Percentiles rank a stretch among this genome's conserved stretches.
phyloP scores from a whole-genome alignment of 2,888 invertebrate species.

The Archips xylosteana region DNA sequence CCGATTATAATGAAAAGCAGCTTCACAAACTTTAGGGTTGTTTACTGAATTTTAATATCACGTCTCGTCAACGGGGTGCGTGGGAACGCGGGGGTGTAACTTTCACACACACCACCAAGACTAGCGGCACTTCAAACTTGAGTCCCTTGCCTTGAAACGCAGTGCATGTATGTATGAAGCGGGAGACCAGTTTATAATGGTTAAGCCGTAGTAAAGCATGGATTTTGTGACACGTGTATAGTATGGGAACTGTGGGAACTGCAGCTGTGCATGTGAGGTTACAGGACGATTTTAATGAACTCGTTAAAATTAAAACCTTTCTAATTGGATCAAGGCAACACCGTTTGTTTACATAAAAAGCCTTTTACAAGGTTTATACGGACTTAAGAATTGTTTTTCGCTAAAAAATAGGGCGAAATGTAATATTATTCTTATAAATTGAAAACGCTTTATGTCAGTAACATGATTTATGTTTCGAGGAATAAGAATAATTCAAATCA shows the following conservation, averaged over 20 bases:
- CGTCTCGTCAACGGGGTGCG: conserved; percentile 54
- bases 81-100: conserved; percentile 68
- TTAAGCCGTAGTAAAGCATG: conserved; percentile 46
- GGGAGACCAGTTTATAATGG: conserved; percentile 24
- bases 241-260: conserved; percentile 62
- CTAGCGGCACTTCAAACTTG: conserved; percentile 53
- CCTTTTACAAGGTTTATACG: neutral
- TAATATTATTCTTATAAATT: no score
- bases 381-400: neutral
- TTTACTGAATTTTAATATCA: conserved; percentile 40
- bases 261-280: conserved; percentile 29
- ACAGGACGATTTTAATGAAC: conserved; percentile 28
- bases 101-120: conserved; percentile 68
- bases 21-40: conserved; percentile 26
- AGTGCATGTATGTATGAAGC: conserved; percentile 16
- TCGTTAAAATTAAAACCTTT: conserved; percentile 17
- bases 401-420: no score
- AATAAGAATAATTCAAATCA: no score
- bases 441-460: no score
- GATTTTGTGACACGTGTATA: conserved; percentile 61
- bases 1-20: conserved; percentile 32
- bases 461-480: no score
- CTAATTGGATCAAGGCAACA: conserved; percentile 12
- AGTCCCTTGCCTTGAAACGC: conserved; percentile 7
- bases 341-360: conserved; percentile 11